These are phyloP conservation scores for Sebastes hubbsi DNA, from an alignment of 2,797 vertebrate genomes.

Conservation along the genomic window DNA sequence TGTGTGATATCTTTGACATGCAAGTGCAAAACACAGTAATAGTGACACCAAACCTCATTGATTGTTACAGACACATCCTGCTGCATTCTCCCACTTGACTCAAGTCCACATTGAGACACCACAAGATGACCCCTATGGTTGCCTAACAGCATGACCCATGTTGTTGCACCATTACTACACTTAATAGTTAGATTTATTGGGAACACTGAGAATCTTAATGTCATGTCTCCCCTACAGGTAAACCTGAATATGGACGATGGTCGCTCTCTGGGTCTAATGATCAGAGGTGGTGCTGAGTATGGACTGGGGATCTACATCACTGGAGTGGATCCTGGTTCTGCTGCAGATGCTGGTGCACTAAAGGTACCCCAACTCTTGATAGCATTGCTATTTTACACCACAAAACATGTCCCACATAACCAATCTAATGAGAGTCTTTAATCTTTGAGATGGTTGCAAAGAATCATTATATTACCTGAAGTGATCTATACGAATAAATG, in stretches of 20 bases:
- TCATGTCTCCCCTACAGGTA: slow-evolving; percentile 78
- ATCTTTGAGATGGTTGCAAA: background rate
- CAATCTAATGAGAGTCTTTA: background rate
- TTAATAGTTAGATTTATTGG: background rate
- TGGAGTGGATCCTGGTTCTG: slow-evolving; percentile 91
- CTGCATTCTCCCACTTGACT: background rate
- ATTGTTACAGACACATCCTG: background rate
- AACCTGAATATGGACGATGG: slow-evolving; percentile 91
- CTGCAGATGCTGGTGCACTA: slow-evolving; percentile 89
- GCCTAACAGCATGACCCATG: background rate
- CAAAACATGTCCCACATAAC: background rate
- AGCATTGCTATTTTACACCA: background rate
- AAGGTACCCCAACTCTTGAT: slow-evolving; percentile 81
- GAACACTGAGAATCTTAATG: background rate
- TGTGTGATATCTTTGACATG: background rate
- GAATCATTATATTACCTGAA: background rate
- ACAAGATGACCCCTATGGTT: background rate
- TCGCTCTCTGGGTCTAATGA: slow-evolving; percentile 92
- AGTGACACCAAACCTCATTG: background rate
- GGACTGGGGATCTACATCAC: slow-evolving; percentile 95
- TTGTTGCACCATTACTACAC: background rate
- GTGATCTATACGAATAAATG: background rate
- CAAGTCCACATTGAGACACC: background rate
- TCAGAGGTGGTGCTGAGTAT: slow-evolving; percentile 93
- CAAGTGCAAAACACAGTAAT: background rate